These are phyloP conservation scores for Acanthis flammea DNA, from an alignment of 2,797 vertebrate species.

Conservation along the genomic window DNA sequence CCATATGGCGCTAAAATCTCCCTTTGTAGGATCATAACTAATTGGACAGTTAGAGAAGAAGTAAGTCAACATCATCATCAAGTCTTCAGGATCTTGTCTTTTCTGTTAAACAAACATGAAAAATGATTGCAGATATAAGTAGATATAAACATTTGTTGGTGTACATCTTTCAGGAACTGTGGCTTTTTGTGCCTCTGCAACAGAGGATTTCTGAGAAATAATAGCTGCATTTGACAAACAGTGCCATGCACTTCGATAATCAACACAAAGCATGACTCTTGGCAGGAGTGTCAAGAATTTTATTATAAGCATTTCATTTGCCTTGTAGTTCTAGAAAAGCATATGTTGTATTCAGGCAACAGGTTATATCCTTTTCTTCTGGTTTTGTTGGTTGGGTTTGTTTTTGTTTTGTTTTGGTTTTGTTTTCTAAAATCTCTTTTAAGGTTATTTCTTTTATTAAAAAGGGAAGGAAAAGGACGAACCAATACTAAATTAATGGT, in stretches of 20 bases:
- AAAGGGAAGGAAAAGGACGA: background rate
- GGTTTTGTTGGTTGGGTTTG: background rate
- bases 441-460: background rate
- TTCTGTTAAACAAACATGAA: background rate
- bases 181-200: background rate
- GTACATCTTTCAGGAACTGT: background rate
- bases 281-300: background rate
- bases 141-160: background rate
- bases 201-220: background rate
- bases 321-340: background rate
- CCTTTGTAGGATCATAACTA: background rate
- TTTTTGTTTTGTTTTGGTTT: background rate
- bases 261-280: background rate
- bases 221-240: background rate
- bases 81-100: background rate
- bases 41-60: background rate
- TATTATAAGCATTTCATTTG: background rate
- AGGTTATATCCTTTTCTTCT: background rate
- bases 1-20: background rate
- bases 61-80: background rate
- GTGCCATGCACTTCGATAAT: background rate
- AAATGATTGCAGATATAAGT: background rate
- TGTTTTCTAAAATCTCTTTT: background rate
- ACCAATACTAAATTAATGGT: background rate
- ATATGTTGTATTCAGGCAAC: background rate